Evolutionary conservation across 1,140 invertebrate species (phyloP).

Genomic region (Paracyclopina nana): DNA sequence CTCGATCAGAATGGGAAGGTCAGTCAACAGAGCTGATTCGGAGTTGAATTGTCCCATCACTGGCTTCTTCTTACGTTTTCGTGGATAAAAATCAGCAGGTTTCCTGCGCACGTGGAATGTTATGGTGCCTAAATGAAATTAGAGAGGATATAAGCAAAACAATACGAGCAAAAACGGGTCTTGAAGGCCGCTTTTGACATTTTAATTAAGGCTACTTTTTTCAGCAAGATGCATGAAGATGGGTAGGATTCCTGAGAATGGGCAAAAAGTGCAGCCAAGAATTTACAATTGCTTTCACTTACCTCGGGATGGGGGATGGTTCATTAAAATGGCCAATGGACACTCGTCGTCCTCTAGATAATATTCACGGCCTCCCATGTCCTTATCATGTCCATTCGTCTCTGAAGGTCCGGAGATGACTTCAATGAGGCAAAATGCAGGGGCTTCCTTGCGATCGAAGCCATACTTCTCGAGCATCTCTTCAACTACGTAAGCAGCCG

Average conservation of each 20-base stretch:
- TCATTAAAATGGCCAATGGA: constrained; percentile 81
- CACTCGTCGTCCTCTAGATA: constrained; percentile 93
- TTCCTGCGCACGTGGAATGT: constrained; percentile 80
- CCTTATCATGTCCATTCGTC: neutral
- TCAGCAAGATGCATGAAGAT: no score
- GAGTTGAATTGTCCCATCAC: constrained; percentile 17
- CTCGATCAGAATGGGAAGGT: constrained; percentile 37
- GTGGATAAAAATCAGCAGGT: constrained; percentile 65
- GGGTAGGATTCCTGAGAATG: no score
- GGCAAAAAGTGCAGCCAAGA: no score
- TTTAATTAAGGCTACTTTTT: no score
- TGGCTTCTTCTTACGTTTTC: constrained; percentile 76
- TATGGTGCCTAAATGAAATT: constrained; percentile 46
- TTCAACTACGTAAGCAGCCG: constrained; percentile 67
- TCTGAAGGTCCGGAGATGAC: neutral
- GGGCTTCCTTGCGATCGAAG: constrained; percentile 38
- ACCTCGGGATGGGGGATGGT: constrained; percentile 61
- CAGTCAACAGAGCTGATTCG: constrained; percentile 19
- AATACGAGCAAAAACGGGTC: constrained; percentile 1
- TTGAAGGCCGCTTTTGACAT: no score
- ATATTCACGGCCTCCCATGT: constrained; percentile 39
- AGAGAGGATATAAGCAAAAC: neutral
- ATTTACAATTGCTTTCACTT: no score
- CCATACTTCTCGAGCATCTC: constrained; percentile 97
- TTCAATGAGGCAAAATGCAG: constrained; percentile 6